These are phyloP conservation scores for Triplophysa tibetana DNA, from an alignment of 2,113 vertebrate genomes.

Conservation along the genomic window DNA sequence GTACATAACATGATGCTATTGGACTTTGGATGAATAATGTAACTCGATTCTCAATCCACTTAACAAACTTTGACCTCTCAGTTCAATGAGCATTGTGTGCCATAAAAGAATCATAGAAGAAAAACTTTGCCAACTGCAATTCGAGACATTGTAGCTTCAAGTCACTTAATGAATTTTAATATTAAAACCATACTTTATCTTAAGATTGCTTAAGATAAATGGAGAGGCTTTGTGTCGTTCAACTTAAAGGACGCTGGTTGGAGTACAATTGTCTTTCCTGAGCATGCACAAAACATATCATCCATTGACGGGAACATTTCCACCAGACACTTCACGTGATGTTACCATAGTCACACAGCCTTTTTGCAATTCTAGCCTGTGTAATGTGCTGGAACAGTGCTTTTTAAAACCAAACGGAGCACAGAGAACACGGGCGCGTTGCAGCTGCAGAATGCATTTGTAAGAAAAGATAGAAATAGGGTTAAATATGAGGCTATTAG, in stretches of 20 bases:
- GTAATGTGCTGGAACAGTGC: constrained; percentile 40
- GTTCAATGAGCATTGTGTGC: too few relatives aligned
- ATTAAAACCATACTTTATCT: neutral
- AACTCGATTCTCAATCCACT: neutral
- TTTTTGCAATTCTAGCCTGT: constrained; percentile 52
- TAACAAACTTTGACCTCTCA: too few relatives aligned
- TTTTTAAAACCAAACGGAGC: constrained; percentile 24
- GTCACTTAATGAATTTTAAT: neutral
- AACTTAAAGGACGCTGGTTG: constrained; percentile 35
- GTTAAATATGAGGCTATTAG: neutral
- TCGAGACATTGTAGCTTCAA: neutral
- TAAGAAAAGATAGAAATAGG: neutral
- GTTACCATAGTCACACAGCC: constrained; percentile 54
- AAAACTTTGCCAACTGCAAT: too few relatives aligned
- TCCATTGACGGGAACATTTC: constrained; percentile 50
- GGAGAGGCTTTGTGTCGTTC: constrained; percentile 27
- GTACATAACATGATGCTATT: neutral
- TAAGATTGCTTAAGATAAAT: neutral
- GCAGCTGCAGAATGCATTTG: neutral
- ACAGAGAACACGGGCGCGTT: neutral
- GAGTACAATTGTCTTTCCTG: constrained; percentile 10
- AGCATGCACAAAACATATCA: constrained; percentile 48
- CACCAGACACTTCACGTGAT: constrained; percentile 48
- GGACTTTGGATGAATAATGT: neutral
- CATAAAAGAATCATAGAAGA: neutral